Evolutionary conservation across 2,888 invertebrate genomes (phyloP).

Genomic region (Tortrix viridana): DNA sequence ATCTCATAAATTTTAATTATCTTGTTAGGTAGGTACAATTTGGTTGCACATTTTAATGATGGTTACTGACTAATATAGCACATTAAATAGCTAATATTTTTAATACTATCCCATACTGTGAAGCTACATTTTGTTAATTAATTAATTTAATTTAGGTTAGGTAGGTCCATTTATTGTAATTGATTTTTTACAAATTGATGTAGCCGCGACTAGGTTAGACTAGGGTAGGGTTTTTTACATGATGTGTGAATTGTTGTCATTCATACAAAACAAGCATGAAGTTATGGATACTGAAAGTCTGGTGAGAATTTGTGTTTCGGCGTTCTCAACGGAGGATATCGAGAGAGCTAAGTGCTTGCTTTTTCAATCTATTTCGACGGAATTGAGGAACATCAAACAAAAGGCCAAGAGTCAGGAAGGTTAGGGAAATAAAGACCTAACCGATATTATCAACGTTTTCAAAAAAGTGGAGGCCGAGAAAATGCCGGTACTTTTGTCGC

Average conservation of each 20-base stretch:
- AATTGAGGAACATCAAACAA: not conserved
- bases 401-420: constrained; percentile 12
- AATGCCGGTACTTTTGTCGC: not conserved
- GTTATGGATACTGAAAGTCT: constrained; percentile 32
- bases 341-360: constrained; percentile 28
- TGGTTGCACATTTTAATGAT: no score
- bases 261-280: constrained; percentile 22
- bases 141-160: no score
- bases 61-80: no score
- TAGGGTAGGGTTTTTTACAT: no score
- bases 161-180: no score
- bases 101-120: no score
- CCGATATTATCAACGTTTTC: not conserved
- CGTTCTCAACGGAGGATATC: constrained; percentile 28
- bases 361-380: constrained; percentile 30
- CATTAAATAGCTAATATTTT: no score
- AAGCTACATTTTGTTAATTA: no score
- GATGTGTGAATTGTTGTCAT: constrained; percentile 25
- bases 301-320: constrained; percentile 18
- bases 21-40: no score
- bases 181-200: no score
- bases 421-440: constrained; percentile 13
- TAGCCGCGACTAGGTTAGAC: no score
- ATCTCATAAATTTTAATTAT: no score
- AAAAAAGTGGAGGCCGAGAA: not conserved